These are phyloP conservation scores for Acleris cristana DNA, from an alignment of 2,888 invertebrate genomes.

Conservation along the genomic window DNA sequence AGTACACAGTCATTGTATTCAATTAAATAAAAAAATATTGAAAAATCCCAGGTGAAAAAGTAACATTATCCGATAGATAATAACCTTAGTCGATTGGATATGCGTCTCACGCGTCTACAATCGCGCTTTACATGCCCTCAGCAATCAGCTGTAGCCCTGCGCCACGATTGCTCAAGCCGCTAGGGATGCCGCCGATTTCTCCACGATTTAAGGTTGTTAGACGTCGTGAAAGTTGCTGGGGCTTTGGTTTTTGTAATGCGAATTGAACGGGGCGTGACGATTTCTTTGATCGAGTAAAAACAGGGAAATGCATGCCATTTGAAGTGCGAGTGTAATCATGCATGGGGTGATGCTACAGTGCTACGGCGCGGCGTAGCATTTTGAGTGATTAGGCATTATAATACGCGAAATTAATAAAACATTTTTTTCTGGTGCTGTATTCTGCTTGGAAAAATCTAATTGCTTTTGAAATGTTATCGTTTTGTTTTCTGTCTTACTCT, in stretches of 20 bases:
- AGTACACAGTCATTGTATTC: too few relatives aligned
- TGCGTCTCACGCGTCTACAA: conserved; percentile 27
- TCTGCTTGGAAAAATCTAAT: too few relatives aligned
- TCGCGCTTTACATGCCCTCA: conserved; percentile 31
- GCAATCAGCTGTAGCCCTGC: conserved; percentile 25
- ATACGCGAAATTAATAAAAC: too few relatives aligned
- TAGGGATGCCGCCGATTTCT: conserved; percentile 13
- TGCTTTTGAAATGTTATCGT: too few relatives aligned
- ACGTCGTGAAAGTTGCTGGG: neutral
- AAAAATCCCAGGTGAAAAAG: too few relatives aligned
- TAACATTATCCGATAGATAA: conserved; percentile 5
- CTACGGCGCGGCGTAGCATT: conserved; percentile 10
- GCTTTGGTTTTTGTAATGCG: neutral
- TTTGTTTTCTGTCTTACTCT: neutral
- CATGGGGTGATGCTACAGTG: neutral
- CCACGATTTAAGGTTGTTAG: neutral
- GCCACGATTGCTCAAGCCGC: conserved; percentile 3
- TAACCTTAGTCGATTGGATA: conserved; percentile 13
- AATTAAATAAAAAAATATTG: too few relatives aligned
- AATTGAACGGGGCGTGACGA: neutral
- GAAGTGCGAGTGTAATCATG: too few relatives aligned
- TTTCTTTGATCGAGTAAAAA: too few relatives aligned
- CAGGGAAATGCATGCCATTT: too few relatives aligned
- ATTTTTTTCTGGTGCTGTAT: too few relatives aligned
- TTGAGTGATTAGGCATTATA: too few relatives aligned